Base-by-base conservation (phyloP, 2,888 invertebrate genomes). In the Eurytoma californica region DNA sequence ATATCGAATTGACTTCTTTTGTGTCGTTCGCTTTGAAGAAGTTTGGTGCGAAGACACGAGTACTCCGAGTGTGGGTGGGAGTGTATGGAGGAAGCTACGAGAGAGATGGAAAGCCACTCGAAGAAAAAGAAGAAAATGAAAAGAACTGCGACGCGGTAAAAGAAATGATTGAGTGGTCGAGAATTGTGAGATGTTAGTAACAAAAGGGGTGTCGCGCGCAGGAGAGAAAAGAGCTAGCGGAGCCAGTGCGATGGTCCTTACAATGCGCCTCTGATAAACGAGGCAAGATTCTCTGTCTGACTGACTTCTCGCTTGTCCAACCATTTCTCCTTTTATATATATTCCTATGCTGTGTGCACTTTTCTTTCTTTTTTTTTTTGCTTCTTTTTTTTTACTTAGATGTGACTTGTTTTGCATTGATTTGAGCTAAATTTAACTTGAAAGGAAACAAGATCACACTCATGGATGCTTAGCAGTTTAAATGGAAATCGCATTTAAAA, bases 111-210 rank as follows among this genome's bases (percentile, higher is more conserved):
- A 5, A 16, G 53, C 14, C 3, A n/a, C 49, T 60, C 49, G 80
- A 83, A 86, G n/a, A 85, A 85, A 86, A 39, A 9, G 7, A 39
- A 39, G 39, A 39, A 87, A 85, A 86, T 87, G 87, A 87, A 88
- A 87, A 87, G 87, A 87, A 82, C 81, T 73, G 83, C 83, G 84
- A 84, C 86, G 16, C 39, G 47, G 28, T 84, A 87, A 87, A 89
- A 87, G 87, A 87, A 89, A 89, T 88, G 88, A 89, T 89, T 88
- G 89, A 89, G 89, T 85, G 86, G 87, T 88, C 86, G 84, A 83
- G 84, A 84, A 84, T 84, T 85, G 39, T 12, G 68, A 61, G 85
- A 86, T 87, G 88, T 87, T 86, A 86, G 83, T 86, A 87, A 89
- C 89, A 89, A 88, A 88, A 85, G 85, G 88, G 86, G 86, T 88